phyloP scores from a whole-genome alignment of 2,797 vertebrate genomes.

The Thripadectes ignobilis region DNA sequence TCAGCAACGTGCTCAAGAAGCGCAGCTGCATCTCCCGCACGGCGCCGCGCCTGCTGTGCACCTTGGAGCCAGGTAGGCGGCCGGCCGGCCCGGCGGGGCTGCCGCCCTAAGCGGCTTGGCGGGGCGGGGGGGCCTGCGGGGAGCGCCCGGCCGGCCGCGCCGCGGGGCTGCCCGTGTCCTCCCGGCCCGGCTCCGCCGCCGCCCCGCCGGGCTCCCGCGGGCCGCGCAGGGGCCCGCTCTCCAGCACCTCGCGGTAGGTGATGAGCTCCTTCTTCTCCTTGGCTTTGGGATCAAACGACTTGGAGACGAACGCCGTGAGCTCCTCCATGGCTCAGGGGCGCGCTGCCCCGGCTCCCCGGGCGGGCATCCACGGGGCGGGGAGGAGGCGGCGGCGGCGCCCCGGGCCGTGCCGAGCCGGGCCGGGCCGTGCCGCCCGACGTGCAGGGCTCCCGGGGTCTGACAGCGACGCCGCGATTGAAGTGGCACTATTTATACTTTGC shows the following conservation, averaged over 20 bases:
- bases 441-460: constrained; percentile 88
- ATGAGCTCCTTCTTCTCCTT: constrained; percentile 98
- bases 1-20: constrained; percentile 95
- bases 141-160: constrained; percentile 13
- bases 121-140: background rate
- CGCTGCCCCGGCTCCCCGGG: constrained; percentile 66
- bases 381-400: background rate
- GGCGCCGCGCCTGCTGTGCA: constrained; percentile 94
- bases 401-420: background rate
- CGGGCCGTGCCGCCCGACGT: constrained; percentile 44
- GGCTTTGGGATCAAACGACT: constrained; percentile 98
- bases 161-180: constrained; percentile 82
- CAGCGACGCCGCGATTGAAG: constrained; percentile 89
- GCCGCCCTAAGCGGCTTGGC: background rate
- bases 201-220: constrained; percentile 80
- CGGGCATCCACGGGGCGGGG: constrained; percentile 88
- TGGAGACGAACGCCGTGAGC: constrained; percentile 97
- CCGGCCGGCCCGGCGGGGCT: background rate
- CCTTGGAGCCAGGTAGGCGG: constrained; percentile 91
- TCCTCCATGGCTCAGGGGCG: constrained; percentile 88
- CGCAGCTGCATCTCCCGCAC: constrained; percentile 93
- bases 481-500: constrained; percentile 99
- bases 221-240: constrained; percentile 84
- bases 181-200: constrained; percentile 81
- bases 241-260: constrained; percentile 95